A percentile compares a stretch with the other conserved stretches of the same genome.
Conservation (phyloP, 2,888 invertebrate species). For the Seira musarum region DNA sequence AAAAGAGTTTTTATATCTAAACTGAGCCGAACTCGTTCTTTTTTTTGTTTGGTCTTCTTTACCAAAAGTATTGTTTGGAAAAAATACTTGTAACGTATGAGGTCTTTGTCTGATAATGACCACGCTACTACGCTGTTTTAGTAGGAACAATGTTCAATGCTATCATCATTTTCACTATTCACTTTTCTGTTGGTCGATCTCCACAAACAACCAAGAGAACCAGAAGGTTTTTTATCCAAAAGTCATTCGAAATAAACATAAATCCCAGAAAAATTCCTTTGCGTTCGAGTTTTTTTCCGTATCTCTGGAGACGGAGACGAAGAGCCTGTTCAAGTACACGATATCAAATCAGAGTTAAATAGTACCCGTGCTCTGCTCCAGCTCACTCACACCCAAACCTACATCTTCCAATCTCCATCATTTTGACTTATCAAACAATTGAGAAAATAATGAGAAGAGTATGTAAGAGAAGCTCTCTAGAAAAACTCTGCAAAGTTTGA, state of each 20-base stretch:
- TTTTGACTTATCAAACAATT: background rate
- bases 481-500: background rate
- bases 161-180: conserved; percentile 37
- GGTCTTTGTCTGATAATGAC: conserved; percentile 44
- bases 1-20: background rate
- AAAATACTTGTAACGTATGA: background rate
- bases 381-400: too few species aligned
- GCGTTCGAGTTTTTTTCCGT: background rate
- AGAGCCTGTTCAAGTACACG: background rate
- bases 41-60: background rate
- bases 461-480: too few species aligned
- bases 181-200: conserved; percentile 44
- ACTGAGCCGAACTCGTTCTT: background rate
- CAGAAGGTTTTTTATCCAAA: conserved; percentile 35
- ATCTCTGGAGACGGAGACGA: background rate
- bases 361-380: background rate
- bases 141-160: conserved; percentile 37
- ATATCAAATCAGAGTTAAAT: background rate
- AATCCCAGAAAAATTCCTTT: conserved; percentile 34
- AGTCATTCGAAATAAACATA: conserved; percentile 50
- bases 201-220: conserved; percentile 43
- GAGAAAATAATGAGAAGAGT: background rate
- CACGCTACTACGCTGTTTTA: conserved; percentile 21
- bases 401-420: too few species aligned
- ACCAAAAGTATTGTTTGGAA: background rate